Evolutionary conservation across 2,113 vertebrate species (phyloP), one percentile per base, ranked within the genome.

Genomic region (Hassar affinis): DNA sequence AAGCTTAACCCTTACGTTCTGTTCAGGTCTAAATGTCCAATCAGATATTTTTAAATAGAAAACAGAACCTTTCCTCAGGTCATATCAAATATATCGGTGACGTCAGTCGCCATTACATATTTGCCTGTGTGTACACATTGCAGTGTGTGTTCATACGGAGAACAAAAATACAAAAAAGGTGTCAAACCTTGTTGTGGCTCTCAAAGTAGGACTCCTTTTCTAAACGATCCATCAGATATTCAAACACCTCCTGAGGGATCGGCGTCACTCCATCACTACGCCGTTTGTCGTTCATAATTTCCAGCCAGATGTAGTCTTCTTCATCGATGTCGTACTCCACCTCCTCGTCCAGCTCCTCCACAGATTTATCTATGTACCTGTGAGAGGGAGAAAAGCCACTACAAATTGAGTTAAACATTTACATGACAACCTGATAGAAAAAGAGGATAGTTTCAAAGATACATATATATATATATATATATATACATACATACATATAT

Each of bases 171-270:
- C 12, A 54, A 45, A 6, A 68, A 12, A 8, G 38, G 30, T 17
- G 45, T 74, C 82, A 62, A 87, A 94, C 94, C 94, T 99, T 99
- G 90, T 99, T 99, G 93, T 99, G 98, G 90, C 98, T 99, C 92
- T 99, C 97, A 0, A 99, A 99, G 92, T 99, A 99, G 3, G 98
- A 99, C 88, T 99, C 98, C 92, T 99, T 99, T 90, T 99, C 98
- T 17, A 99, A 92, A 1, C 98, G 93, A 90, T 99, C 98, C 98
- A 99, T 99, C 88, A 99, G 93, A 86, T 98, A 99, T 89, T 99
- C 98, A 71, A 99, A 99, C 84, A 98, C 95, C 90, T 99, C 97
- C 91, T 99, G 98, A 2, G 98, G 97, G 84, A 99, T 98, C 49
- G 95, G 95, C 6, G 96, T 96, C 85, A 99, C 97, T 0, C 97